Base-by-base conservation (phyloP, 2,113 vertebrate genomes). In the Hystrix brachyura region DNA sequence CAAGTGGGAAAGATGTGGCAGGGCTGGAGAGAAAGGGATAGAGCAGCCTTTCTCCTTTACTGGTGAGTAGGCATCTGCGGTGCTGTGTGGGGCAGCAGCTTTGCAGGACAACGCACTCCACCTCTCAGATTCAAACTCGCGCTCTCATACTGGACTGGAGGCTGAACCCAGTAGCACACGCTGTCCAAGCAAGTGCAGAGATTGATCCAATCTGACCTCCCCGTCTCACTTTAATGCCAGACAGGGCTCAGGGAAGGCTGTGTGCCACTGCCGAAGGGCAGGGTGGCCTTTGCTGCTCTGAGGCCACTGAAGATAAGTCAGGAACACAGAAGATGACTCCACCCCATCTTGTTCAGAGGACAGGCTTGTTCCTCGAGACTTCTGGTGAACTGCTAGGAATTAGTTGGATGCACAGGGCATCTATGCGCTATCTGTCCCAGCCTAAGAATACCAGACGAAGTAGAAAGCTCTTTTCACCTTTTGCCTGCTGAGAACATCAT, bases 261-360 rank as follows among this genome's bases (percentile, higher is more conserved):
- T 93, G 80, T 87, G 94, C 32, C 81, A 57, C 79, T 93, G 60
- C 89, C 96, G 84, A 74, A 80, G 72, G 60, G 86, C 3, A 1
- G 84, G 65, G 78, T 29, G 21, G 55, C 46, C 46, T 64, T 34
- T 29, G 94, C 95, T 96, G 86, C 53, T 94, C 60, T 72, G 64
- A 96, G 53, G 89, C 91, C 72, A 84, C 53, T 4, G 34, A 87
- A 90, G 57, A 78, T 32, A 23, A 94, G 46, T 92, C 29, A 64
- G 59, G 85, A 91, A 91, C 76, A 91, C 72, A 85, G 67, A 93
- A 71, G 90, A 85, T 10, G 17, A 79, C 51, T 29, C 19, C 21
- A 17, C n/a, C 46, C 14, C 62, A 18, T 18, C 86, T 94, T 7
- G 0, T 38, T 13, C 3, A 43, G 27, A 48, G 64, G 74, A 48